Evolutionary conservation across 2,113 vertebrate genomes (phyloP).

Genomic region (Pluvialis apricaria): DNA sequence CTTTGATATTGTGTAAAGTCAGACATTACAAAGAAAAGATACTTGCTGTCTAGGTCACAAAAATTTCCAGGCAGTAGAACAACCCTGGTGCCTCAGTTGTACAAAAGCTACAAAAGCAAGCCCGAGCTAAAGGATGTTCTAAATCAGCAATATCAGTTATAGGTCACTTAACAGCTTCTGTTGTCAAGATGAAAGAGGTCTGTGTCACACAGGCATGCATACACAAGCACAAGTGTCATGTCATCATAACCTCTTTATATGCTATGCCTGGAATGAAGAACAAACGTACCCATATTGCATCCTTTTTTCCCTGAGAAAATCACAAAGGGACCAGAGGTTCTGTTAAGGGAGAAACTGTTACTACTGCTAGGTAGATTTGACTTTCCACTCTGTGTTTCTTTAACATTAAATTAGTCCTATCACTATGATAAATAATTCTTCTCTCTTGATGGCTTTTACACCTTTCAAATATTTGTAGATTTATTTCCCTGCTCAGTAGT

Average conservation of each 20-base stretch:
- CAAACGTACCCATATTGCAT: not conserved
- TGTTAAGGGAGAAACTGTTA: not conserved
- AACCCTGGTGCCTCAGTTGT: not conserved
- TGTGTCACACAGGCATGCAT: not conserved
- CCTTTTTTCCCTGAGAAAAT: not conserved
- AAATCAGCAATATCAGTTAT: conserved; percentile 30
- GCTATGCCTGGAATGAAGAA: conserved; percentile 9
- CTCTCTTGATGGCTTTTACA: not conserved
- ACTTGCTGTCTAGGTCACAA: not conserved
- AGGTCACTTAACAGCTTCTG: conserved; percentile 39
- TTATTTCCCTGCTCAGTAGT: not conserved
- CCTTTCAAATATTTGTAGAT: conserved; percentile 14
- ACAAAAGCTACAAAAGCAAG: not conserved
- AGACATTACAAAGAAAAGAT: not conserved
- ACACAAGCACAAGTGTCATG: not conserved
- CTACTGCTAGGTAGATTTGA: not conserved
- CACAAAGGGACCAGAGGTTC: not conserved
- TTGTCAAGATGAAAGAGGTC: not conserved
- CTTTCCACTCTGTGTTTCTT: not conserved
- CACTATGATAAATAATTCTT: not conserved
- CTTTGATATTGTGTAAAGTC: not conserved
- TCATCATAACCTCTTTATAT: not conserved
- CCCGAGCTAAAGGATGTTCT: not conserved
- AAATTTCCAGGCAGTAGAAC: not conserved
- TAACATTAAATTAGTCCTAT: not conserved